Base-by-base conservation (phyloP, 2,797 vertebrate species). In the Salmo trutta region DNA sequence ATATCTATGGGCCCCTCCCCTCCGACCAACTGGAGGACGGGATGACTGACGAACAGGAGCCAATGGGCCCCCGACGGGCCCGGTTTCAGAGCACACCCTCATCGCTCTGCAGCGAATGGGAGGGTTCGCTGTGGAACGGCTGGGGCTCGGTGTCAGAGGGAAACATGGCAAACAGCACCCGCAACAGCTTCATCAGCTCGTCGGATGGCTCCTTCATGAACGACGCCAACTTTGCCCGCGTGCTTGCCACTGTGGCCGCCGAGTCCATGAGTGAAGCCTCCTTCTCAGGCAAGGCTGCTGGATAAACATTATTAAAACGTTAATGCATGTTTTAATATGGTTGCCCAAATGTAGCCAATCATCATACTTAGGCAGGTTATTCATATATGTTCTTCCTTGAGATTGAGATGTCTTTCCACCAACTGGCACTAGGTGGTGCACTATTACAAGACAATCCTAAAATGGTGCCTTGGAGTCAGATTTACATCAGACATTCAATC, bases 111-210 rank as follows among this genome's bases (percentile, higher is more conserved):
- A 96, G 95, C 0, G 95, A 96, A 0, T 95, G 90, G 0, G 94
- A 94, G 80, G 93, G 95, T 53, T 98, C 97, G 0, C 88, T 99
- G 84, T 94, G 96, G 93, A 99, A 97, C 0, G 96, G 95, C 31
- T 99, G 97, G 97, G 97, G 97, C 71, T 98, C 97, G 0, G 92
- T 95, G 59, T 96, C 94, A 0, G 97, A 96, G 73, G 94, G 96
- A 82, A 96, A 96, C 47, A 85, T 91, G 53, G 89, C 94, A 4
- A 27, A 64, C 85, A 99, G 98, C 0, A 84, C 96, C 15, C 95
- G 97, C 77, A 95, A 96, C 90, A 99, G 98, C 89, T 86, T 99
- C 67, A 96, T 98, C 93, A 99, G 98, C 94, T 99, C 97, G 0
- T 97, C 96, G 0, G 97, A 98, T 0, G 96, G 96, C 79, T 99